A percentile compares a stretch with the other conserved stretches of the same genome.
Evolutionary conservation across 2,797 vertebrate species (phyloP).

Genomic region (Chaunax sp.): DNA sequence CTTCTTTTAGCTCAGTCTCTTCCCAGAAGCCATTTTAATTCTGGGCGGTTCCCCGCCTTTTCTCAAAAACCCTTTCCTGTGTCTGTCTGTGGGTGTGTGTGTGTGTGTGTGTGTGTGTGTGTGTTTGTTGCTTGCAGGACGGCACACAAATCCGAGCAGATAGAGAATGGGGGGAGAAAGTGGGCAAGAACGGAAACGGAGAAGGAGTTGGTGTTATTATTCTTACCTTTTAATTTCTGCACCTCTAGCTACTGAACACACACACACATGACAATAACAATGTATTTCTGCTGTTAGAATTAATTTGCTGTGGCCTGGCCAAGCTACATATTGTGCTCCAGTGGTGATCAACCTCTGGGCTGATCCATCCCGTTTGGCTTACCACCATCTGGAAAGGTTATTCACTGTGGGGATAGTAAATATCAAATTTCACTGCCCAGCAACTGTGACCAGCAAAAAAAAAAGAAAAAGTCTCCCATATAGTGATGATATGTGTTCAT

Average conservation of each 20-base stretch:
- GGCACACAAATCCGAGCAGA: no score
- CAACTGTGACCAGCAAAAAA: constrained; percentile 32
- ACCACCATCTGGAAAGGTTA: constrained; percentile 46
- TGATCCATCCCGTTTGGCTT: constrained; percentile 30
- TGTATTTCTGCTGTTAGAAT: constrained; percentile 28
- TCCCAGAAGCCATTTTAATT: constrained; percentile 47
- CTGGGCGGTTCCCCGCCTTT: constrained; percentile 33
- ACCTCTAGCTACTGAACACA: no score
- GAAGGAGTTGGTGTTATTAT: no score
- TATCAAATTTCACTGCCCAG: constrained; percentile 27
- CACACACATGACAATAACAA: constrained; percentile 32
- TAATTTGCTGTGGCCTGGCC: constrained; percentile 33
- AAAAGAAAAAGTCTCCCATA: no score
- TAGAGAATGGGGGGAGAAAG: no score
- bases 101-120: constrained; percentile 17
- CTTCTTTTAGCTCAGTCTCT: no score
- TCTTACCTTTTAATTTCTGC: no score
- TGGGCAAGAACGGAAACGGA: no score
- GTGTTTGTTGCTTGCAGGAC: background rate
- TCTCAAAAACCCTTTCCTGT: constrained; percentile 21
- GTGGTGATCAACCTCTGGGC: constrained; percentile 47
- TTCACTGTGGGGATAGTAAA: constrained; percentile 36
- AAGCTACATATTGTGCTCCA: constrained; percentile 38
- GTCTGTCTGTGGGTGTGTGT: constrained; percentile 22
- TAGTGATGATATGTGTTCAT: no score